Percentiles rank a stretch among this genome's conserved stretches.
phyloP scores from a whole-genome alignment of 2,113 vertebrate species.

The Chrysochloris asiatica region DNA sequence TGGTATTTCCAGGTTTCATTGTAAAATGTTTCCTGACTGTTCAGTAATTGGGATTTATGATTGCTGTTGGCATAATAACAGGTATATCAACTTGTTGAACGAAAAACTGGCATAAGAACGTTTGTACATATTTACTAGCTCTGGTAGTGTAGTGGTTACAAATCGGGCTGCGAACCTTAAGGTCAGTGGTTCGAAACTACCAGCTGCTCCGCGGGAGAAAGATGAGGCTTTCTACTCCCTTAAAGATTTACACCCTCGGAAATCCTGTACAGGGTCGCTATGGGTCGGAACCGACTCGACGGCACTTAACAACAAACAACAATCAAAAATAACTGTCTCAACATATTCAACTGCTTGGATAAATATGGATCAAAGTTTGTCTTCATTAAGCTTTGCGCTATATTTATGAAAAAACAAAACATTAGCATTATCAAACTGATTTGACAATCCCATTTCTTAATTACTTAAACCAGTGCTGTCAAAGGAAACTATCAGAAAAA shows the following conservation, averaged over 20 bases:
- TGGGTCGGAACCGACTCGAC: too few relatives aligned
- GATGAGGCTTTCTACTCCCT: too few relatives aligned
- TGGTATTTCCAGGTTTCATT: neutral
- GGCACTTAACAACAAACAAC: too few relatives aligned
- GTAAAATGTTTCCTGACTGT: neutral
- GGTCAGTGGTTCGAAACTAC: too few relatives aligned
- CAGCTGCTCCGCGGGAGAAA: too few relatives aligned
- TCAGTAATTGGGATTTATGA: neutral
- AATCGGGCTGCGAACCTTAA: too few relatives aligned
- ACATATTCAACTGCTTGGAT: neutral
- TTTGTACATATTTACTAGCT: neutral
- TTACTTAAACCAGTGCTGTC: neutral
- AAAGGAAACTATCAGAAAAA: neutral
- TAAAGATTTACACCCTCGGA: too few relatives aligned
- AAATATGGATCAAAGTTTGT: neutral
- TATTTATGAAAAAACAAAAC: neutral
- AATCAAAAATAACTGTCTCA: neutral
- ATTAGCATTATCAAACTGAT: neutral
- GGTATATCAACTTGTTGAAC: neutral
- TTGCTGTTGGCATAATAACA: neutral
- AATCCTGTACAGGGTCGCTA: too few relatives aligned
- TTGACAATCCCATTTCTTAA: neutral
- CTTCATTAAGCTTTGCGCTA: neutral
- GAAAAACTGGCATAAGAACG: neutral
- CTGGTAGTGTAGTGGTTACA: too few relatives aligned